Base-by-base conservation (phyloP, 2,888 invertebrate genomes). In the Dolomedes plantarius region DNA sequence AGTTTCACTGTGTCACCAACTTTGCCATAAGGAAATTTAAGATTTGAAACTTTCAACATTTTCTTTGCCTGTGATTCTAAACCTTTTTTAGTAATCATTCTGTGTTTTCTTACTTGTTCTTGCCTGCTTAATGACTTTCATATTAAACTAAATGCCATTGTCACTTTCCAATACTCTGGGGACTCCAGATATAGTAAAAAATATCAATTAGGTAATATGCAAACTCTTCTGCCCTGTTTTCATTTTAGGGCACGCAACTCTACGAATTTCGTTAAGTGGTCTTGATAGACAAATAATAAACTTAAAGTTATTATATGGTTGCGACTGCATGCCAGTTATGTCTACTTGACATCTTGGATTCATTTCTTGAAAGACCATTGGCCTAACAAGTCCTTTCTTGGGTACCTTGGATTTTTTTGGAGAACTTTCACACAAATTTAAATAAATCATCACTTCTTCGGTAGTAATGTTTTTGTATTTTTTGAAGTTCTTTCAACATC, bases 311-410 rank as follows among this genome's bases (percentile, higher is more conserved):
- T 23, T 23, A 62, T n/a, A n/a, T n/a, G n/a, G n/a, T n/a, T n/a
- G 7, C 27, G 9, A 67, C 7, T 88, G 89, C 23, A 78, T 72
- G 41, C 88, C 89, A 62, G 89, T 88, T n/a, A 89, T 72, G 65
- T 89, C 89, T 13, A 89, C 88, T 80, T 89, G 81, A 6, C 65
- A 81, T 67, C 73, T 64, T 41, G 67, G 65, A 64, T 46, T 73
- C 65, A 75, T 39, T 46, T 64, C 75, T 75, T 75, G 41, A 46
- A 75, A 65, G 13, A 65, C 2, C 65, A 75, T 28, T 75, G 65
- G 75, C 75, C 39, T 13, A 65, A 75, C 75, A n/a, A 75, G 29
- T 41, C 65, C 75, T 75, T 75, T 75, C 31, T 75, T 75, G 28
- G 75, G 65, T 65, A 75, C 39, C 29, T 64, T 75, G 2, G 65